Percentiles rank a stretch among this genome's conserved stretches.
These are phyloP conservation scores for Phalera bucephala DNA, from an alignment of 2,888 invertebrate species.

Conservation along the genomic window DNA sequence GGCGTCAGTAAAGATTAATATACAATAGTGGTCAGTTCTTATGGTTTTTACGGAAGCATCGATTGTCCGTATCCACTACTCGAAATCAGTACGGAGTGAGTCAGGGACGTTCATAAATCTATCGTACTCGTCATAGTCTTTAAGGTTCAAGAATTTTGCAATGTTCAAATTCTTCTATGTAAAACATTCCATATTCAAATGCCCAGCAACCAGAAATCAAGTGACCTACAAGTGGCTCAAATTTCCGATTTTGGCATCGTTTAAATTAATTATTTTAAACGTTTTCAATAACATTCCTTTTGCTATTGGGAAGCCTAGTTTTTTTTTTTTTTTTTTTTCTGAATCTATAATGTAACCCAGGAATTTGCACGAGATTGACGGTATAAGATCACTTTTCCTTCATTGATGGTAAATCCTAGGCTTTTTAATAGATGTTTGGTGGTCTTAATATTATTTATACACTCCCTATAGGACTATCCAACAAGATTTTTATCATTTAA, in stretches of 20 bases:
- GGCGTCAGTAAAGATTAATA: slow-evolving; percentile 6
- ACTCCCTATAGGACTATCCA: slow-evolving; percentile 1
- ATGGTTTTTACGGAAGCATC: no score
- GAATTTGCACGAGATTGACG: slow-evolving; percentile 10
- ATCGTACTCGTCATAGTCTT: not conserved
- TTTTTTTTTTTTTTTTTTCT: not conserved
- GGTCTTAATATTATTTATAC: no score
- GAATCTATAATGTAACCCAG: no score
- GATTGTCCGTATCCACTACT: slow-evolving; percentile 5
- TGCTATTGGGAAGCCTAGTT: slow-evolving; percentile 15
- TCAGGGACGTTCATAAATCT: not conserved
- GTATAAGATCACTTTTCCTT: slow-evolving; percentile 13
- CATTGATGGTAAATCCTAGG: slow-evolving; percentile 15
- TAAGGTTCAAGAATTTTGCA: slow-evolving; percentile 16
- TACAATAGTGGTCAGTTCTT: slow-evolving; percentile 1
- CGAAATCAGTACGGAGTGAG: not conserved
- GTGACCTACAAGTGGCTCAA: slow-evolving; percentile 23
- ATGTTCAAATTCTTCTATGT: slow-evolving; percentile 27
- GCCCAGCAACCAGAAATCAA: slow-evolving; percentile 33
- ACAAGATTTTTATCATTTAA: slow-evolving; percentile 12
- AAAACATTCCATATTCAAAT: no score
- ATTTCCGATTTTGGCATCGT: slow-evolving; percentile 20
- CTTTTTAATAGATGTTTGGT: slow-evolving; percentile 4
- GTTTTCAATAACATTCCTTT: slow-evolving; percentile 8
- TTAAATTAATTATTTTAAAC: slow-evolving; percentile 2